These are phyloP conservation scores for Champsocephalus esox DNA, from an alignment of 2,797 vertebrate genomes.

Conservation along the genomic window DNA sequence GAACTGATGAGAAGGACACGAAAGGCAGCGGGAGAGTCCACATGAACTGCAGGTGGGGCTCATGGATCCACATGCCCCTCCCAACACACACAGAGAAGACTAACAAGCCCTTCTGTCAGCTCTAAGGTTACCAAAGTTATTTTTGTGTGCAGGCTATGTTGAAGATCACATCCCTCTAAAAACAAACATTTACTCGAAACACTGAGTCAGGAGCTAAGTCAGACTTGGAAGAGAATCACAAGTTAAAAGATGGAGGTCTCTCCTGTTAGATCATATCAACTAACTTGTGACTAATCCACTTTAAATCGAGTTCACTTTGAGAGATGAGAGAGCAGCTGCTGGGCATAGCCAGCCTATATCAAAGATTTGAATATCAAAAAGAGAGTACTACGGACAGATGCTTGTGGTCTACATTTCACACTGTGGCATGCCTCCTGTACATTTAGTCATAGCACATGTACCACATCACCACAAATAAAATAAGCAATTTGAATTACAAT, in stretches of 20 bases:
- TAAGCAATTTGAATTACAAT: too few relatives aligned
- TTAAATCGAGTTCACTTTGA: slow-evolving; percentile 48
- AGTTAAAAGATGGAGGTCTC: slow-evolving; percentile 35
- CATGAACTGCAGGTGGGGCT: slow-evolving; percentile 33
- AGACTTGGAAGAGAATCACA: slow-evolving; percentile 7
- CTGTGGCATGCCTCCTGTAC: slow-evolving; percentile 4
- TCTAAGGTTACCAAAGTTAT: slow-evolving; percentile 31
- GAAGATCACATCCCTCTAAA: not conserved
- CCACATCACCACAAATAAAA: not conserved
- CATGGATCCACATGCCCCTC: slow-evolving; percentile 49
- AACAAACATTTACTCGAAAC: slow-evolving; percentile 26
- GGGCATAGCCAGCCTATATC: slow-evolving; percentile 27
- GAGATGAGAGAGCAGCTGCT: slow-evolving; percentile 46
- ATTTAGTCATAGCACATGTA: slow-evolving; percentile 4
- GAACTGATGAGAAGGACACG: slow-evolving; percentile 23
- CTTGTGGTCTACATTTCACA: slow-evolving; percentile 22
- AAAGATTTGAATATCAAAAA: slow-evolving; percentile 54
- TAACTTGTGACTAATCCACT: slow-evolving; percentile 50
- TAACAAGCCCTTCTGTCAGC: slow-evolving; percentile 58
- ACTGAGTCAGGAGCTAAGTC: not conserved
- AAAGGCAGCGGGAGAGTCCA: slow-evolving; percentile 25
- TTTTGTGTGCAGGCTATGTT: slow-evolving; percentile 13
- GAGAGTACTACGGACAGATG: slow-evolving; percentile 16
- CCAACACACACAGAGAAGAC: slow-evolving; percentile 46
- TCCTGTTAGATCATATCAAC: slow-evolving; percentile 33